Conservation (phyloP, 2,797 vertebrate genomes). For the Chaunax sp. region DNA sequence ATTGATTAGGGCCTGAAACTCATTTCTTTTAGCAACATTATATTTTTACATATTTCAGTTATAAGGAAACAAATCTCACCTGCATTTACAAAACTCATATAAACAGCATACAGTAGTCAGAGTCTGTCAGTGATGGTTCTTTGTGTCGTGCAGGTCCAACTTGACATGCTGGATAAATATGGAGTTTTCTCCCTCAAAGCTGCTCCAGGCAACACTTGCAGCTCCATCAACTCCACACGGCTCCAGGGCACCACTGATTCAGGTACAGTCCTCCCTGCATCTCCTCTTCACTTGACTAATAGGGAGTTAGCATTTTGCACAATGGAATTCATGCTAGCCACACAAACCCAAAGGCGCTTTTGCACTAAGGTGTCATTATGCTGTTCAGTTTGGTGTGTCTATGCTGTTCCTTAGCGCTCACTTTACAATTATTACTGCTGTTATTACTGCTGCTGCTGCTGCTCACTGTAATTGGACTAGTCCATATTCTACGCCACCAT, state of each 20-base stretch:
- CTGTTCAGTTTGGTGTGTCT: not conserved
- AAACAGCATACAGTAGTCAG: not conserved
- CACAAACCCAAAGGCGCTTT: too few relatives aligned
- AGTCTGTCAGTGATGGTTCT: not conserved
- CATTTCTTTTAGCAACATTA: not conserved
- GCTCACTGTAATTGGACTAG: too few relatives aligned
- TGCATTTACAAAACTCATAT: not conserved
- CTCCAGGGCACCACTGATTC: conserved; percentile 42
- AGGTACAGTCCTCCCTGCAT: conserved; percentile 65
- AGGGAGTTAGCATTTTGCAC: not conserved
- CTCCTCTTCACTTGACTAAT: not conserved
- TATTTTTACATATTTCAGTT: too few relatives aligned
- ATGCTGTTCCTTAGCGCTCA: too few relatives aligned
- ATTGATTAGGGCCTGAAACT: not conserved
- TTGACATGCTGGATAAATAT: conserved; percentile 84
- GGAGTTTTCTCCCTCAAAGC: conserved; percentile 84
- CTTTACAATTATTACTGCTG: too few relatives aligned
- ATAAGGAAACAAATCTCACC: not conserved
- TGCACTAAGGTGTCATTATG: too few relatives aligned
- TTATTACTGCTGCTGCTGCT: too few relatives aligned
- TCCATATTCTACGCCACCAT: too few relatives aligned
- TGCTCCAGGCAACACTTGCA: conserved; percentile 68
- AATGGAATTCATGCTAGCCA: not conserved
- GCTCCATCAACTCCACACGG: conserved; percentile 62
- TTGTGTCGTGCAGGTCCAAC: conserved; percentile 79